Conservation (phyloP, 2,888 invertebrate species). For the Sympetrum striolatum region DNA sequence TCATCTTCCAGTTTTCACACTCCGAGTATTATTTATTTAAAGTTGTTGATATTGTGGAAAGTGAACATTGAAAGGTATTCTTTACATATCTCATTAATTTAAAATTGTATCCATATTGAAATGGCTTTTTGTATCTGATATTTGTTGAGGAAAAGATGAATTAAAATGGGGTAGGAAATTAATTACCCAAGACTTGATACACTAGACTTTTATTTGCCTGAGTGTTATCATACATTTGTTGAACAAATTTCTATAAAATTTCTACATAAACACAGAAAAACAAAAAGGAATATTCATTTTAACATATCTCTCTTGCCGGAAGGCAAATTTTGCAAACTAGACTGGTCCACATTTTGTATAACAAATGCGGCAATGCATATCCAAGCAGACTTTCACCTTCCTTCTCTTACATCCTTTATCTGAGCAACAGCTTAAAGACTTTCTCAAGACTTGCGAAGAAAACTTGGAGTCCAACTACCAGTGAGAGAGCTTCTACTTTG, state of each 20-base stretch:
- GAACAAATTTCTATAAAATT: background rate
- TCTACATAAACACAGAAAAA: background rate
- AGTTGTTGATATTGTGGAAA: too few species aligned
- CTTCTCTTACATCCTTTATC: background rate
- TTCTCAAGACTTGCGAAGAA: background rate
- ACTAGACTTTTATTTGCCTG: background rate
- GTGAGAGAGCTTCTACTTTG: conserved; percentile 31
- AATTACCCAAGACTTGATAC: background rate
- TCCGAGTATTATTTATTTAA: too few species aligned
- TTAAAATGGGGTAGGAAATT: background rate
- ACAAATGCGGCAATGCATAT: background rate
- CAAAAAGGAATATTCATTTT: background rate
- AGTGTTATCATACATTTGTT: background rate
- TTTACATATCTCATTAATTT: background rate
- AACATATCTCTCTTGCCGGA: background rate
- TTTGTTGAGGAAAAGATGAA: background rate
- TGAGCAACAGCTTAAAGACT: background rate
- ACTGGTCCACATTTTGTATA: background rate
- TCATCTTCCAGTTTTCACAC: background rate
- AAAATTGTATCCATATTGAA: background rate
- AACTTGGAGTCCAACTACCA: conserved; percentile 26
- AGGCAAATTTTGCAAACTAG: conserved; percentile 44
- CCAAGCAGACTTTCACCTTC: background rate
- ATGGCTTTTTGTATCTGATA: background rate
- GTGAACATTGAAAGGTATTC: background rate